Base-by-base conservation (phyloP, 2,888 invertebrate genomes). In the Ornithoptera alexandrae region DNA sequence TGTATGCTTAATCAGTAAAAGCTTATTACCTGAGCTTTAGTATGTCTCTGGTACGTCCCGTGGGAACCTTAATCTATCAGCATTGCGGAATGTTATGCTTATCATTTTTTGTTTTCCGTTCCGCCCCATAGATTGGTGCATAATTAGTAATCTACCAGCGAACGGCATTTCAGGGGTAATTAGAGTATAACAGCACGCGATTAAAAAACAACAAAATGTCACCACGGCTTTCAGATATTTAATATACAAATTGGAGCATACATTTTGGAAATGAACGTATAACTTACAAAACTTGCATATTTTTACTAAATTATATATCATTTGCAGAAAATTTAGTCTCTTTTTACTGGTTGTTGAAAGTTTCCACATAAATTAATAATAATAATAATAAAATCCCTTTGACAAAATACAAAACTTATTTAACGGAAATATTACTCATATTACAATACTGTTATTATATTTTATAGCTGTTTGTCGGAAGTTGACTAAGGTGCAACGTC, bases 91-190 rank as follows among this genome's bases (percentile, higher is more conserved):
- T 67, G 63, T 63, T 67, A 70, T 70, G 70, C 59, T 70, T 70
- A 66, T 70, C 66, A 70, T 63, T 62, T 70, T 70, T 70, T 67
- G 70, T 70, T 63, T 59, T 59, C 20, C 70, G 70, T 70, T 70
- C 70, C 70, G 70, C 63, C 70, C 58, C 66, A 69, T 62, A 69
- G 70, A 70, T 70, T 70, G 62, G 53, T 70, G 70, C 66, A 67
- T 70, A 67, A 70, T 70, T 67, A 67, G 66, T 65, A 60, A 42
- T 62, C 30, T 53, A 65, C 62, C 39, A 66, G 17, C 58, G 57
- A 70, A 70, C 70, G 70, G 70, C 66, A 67, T 70, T 70, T 70
- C 50, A 70, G 66, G 63, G 63, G 70, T 70, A 70, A 70, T 70
- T 70, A 66, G 70, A 67, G 62, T 70, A 70, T 70, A 70, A 70